Percentiles rank a stretch among this genome's conserved stretches.
Conservation (phyloP, 2,113 vertebrate species). For the Castor canadensis region DNA sequence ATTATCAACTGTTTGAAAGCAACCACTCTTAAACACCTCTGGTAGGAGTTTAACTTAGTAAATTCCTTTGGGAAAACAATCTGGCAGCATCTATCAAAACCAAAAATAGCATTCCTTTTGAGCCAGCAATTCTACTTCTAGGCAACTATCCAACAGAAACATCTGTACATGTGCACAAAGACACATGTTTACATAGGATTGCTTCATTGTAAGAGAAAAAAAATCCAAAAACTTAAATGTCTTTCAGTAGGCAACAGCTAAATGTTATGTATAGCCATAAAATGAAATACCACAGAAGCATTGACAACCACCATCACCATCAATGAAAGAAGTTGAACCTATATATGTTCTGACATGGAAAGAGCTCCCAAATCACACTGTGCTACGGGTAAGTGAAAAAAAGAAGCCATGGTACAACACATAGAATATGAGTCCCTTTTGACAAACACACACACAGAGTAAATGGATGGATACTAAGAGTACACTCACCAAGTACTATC, state of each 20-base stretch:
- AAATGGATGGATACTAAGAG: not conserved
- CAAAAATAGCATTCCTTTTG: slow-evolving; percentile 40
- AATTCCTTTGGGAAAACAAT: slow-evolving; percentile 47
- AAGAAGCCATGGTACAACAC: not conserved
- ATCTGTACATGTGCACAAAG: not conserved
- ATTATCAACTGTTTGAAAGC: not conserved
- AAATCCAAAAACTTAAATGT: not conserved
- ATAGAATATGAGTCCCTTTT: not conserved
- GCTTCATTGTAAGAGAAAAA: not conserved
- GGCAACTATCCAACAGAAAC: slow-evolving; percentile 45
- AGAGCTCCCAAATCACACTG: not conserved
- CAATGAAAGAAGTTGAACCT: not conserved
- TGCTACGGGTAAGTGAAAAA: not conserved
- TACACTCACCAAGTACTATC: not conserved
- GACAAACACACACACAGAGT: not conserved
- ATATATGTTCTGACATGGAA: not conserved
- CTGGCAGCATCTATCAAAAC: slow-evolving; percentile 49
- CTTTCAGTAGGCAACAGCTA: not conserved
- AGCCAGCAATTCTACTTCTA: slow-evolving; percentile 24
- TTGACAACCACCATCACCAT: not conserved
- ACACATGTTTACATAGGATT: not conserved
- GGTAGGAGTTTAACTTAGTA: not conserved
- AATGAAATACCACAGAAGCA: not conserved
- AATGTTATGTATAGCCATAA: not conserved
- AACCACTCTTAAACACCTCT: not conserved